Base-by-base conservation (phyloP, 2,113 vertebrate species). In the Aptenodytes patagonicus region DNA sequence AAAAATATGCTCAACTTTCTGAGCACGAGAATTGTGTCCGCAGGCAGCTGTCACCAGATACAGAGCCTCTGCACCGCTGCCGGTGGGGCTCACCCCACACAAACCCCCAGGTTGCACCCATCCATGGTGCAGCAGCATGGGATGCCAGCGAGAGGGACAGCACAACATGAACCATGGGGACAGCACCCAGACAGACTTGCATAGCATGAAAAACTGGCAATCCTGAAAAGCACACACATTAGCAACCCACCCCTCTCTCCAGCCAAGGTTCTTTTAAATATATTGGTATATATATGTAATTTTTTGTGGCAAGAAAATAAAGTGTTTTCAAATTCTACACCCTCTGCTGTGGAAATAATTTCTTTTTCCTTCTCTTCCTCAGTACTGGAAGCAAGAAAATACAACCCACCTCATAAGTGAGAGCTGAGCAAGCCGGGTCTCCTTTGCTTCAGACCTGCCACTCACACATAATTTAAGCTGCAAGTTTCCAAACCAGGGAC, bases 381-480 rank as follows among this genome's bases (percentile, higher is more conserved):
- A 68, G 32, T 51, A 49, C 24, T 75, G 73, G 32, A 73, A 92
- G 22, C 26, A 84, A 91, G 65, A 89, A 88, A 92, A 83, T 47
- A 44, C 20, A 93, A 68, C 68, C 57, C 32, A 72, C 65, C 34
- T 84, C 72, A 55, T 52, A n/a, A 90, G n/a, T 5, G 2, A 60
- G 13, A 78, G 21, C 51, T 46, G 57, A 94, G 38, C 40, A 87
- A 89, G 31, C 18, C 69, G 89, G 36, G 44, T 69, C 66, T 83
- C 82, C 76, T 92, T 92, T 82, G 80, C 94, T 87, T 96, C 81
- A 91, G 61, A 72, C 47, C 52, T 96, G 94, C 47, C 81, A 89
- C 72, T 94, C 49, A 69, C 72, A 76, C 17, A n/a, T 32, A 79
- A 84, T 55, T 89, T 72, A 82, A 89, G 57, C 72, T 83, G 57